Percentiles rank a stretch among this genome's conserved stretches.
phyloP scores from a whole-genome alignment of 2,113 vertebrate genomes.

The Bos indicus region DNA sequence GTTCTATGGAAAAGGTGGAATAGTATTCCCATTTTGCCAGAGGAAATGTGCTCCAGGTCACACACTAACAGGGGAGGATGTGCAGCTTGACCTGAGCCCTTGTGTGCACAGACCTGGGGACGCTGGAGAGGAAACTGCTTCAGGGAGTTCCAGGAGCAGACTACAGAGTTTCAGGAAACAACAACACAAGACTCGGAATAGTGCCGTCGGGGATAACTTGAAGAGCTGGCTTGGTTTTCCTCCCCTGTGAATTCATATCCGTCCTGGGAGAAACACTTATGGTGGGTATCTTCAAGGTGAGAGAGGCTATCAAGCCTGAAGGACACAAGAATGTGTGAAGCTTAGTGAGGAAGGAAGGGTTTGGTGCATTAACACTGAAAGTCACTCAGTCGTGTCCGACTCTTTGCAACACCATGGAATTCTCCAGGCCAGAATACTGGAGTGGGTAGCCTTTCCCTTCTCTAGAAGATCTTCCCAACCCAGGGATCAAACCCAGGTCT shows the following conservation, averaged over 20 bases:
- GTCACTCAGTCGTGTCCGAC: neutral
- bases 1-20: neutral
- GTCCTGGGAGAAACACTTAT: neutral
- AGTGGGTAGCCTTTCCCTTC: neutral
- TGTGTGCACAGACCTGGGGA: neutral
- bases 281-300: neutral
- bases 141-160: neutral
- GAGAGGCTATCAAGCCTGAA: no score
- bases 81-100: neutral
- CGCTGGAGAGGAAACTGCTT: neutral
- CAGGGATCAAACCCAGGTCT: neutral
- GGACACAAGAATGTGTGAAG: neutral
- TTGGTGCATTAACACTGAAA: neutral
- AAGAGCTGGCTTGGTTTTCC: neutral
- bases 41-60: neutral
- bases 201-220: neutral
- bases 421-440: neutral
- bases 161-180: neutral
- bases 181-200: neutral
- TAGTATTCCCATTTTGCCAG: neutral
- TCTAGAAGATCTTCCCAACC: neutral
- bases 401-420: neutral
- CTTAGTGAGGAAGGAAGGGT: neutral
- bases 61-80: neutral
- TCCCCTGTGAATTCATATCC: neutral